Base-by-base conservation (phyloP, 2,113 vertebrate genomes). In the Microtus richardsoni region DNA sequence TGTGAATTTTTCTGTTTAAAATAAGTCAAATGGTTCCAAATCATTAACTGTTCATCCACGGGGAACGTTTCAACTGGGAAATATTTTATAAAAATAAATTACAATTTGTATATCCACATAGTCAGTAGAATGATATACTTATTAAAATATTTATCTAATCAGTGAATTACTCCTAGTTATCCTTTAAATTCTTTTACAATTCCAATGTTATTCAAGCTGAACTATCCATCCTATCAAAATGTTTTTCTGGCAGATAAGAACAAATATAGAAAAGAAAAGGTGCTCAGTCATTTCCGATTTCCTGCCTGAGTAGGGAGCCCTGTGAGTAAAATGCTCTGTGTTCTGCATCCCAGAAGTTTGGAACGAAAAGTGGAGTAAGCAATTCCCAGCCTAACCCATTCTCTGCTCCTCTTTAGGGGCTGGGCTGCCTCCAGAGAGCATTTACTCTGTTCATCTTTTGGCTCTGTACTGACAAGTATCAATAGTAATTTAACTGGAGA, bases 1-100 rank as follows among this genome's bases (percentile, higher is more conserved):
- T 88, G 28, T 77, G n/a, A 96, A 66, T 92, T 92, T 93, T 49
- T 71, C 49, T 88, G 64, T 94, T 78, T 78, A 86, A 62, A 93
- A 88, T 24, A 80, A 91, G 94, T 47, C 10, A 84, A 83, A 93
- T 84, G 24, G 33, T 89, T 94, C 30, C 39, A 86, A 86, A 24
- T 94, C 60, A 78, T 84, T 96, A 79, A 88, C 47, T 88, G 60
- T 90, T 90, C 80, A 26, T 60, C 49, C 36, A 26, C 60, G 17
- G 79, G 74, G 68, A 89, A 44, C 49, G 86, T 66, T 89, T 95
- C 41, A 14, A 95, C 3, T 79, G 58, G 62, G 60, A 95, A 79
- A 83, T 7, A 44, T 70, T 58, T 90, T 95, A 47, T 58, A 88
- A 93, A 80, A 54, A 70, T 73, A 75, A 86, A 71, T 73, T 94